These are phyloP conservation scores for Penaeus vannamei DNA, from an alignment of 1,140 invertebrate genomes.

Conservation along the genomic window DNA sequence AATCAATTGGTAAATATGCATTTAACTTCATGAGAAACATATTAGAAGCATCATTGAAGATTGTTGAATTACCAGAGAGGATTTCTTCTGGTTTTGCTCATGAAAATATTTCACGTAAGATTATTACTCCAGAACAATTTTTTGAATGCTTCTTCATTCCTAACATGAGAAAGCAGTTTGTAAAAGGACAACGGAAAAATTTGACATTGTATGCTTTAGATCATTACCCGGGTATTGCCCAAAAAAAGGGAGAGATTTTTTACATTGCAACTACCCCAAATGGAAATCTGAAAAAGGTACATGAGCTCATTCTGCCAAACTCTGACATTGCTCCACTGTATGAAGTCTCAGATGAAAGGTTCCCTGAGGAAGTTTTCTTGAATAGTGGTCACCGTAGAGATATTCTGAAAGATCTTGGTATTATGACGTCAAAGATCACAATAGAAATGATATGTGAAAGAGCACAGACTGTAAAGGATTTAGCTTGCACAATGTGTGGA, in stretches of 20 bases:
- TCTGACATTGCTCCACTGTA: constrained; percentile 27
- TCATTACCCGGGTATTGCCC: neutral
- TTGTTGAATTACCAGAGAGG: constrained; percentile 12
- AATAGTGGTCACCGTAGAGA: neutral
- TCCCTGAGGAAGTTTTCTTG: constrained; percentile 13
- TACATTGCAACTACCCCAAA: constrained; percentile 41
- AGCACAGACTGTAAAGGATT: constrained; percentile 14
- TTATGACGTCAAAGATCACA: constrained; percentile 2
- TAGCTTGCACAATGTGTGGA: constrained; percentile 37
- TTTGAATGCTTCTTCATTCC: constrained; percentile 33
- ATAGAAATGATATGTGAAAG: constrained; percentile 30
- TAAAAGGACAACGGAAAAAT: constrained; percentile 6
- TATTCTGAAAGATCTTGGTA: neutral
- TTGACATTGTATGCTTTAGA: constrained; percentile 36
- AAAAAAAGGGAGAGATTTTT: neutral
- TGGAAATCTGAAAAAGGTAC: neutral
- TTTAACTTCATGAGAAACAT: constrained; percentile 36
- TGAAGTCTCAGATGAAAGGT: constrained; percentile 43
- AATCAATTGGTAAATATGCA: constrained; percentile 25
- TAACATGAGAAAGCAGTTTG: neutral
- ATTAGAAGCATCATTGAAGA: neutral
- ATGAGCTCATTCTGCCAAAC: constrained; percentile 21
- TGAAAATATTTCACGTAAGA: neutral
- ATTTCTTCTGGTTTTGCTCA: constrained; percentile 3
- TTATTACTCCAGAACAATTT: constrained; percentile 30